phyloP scores from a whole-genome alignment of 2,797 vertebrate species.

The Pantherophis vulpinus region DNA sequence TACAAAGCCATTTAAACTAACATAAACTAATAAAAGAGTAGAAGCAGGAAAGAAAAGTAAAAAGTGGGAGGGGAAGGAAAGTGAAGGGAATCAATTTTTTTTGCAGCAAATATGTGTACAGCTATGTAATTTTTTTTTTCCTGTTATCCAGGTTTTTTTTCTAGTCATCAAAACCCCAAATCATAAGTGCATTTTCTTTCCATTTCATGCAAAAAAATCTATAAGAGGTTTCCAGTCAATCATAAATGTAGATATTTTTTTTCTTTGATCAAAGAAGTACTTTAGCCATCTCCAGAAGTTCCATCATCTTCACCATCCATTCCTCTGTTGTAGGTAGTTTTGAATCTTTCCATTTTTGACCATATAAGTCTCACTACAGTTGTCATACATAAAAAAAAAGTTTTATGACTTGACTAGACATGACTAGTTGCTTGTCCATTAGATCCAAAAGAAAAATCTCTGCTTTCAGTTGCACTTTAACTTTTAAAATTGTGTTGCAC shows the following conservation, averaged over 20 bases:
- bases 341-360: background rate
- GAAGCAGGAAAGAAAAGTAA: background rate
- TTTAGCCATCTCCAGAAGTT: background rate
- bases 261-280: background rate
- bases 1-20: background rate
- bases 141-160: background rate
- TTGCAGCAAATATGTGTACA: background rate
- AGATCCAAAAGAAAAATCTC: background rate
- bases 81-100: background rate
- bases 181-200: background rate
- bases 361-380: background rate
- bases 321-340: background rate
- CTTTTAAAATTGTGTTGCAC: background rate
- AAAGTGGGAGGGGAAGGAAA: background rate
- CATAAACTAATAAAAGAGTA: background rate
- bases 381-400: background rate
- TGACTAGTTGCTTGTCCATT: background rate
- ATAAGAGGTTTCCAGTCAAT: background rate
- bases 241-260: background rate
- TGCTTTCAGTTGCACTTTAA: background rate
- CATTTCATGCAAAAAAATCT: background rate
- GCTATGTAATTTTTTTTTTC: background rate
- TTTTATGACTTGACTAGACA: background rate
- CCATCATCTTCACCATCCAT: background rate
- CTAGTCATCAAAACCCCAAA: background rate